Percentiles rank a stretch among this genome's conserved stretches.
phyloP scores from a whole-genome alignment of 1,140 invertebrate genomes.

The Caenorhabditis remanei region DNA sequence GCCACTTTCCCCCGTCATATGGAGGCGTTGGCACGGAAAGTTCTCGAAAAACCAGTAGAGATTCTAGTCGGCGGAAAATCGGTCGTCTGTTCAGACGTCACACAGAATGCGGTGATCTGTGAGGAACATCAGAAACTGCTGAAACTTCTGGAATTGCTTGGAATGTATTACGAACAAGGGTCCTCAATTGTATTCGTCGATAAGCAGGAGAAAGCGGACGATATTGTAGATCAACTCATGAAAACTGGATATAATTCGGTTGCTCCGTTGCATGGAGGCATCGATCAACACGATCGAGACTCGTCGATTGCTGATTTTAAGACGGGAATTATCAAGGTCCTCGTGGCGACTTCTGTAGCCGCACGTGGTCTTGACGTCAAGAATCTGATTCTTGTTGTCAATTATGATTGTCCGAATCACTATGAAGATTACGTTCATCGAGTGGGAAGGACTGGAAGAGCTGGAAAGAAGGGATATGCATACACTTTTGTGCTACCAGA shows the following conservation, averaged over 20 bases:
- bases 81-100: constrained; percentile 97
- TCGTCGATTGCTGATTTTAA: constrained; percentile 98
- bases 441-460: constrained; percentile 86
- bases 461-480: constrained; percentile 94
- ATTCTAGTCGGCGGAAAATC: constrained; percentile 90
- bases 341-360: constrained; percentile 94
- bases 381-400: constrained; percentile 95
- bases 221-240: constrained; percentile 93
- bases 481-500: constrained; percentile 97
- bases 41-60: constrained; percentile 94
- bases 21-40: constrained; percentile 94
- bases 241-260: constrained; percentile 91
- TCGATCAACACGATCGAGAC: constrained; percentile 98
- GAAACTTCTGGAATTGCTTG: constrained; percentile 94
- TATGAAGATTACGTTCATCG: constrained; percentile 99
- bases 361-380: constrained; percentile 97
- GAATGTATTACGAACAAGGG: constrained; percentile 92
- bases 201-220: constrained; percentile 96
- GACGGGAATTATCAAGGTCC: constrained; percentile 85
- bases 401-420: constrained; percentile 99
- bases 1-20: constrained; percentile 98
- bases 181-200: constrained; percentile 97
- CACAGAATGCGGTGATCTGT: constrained; percentile 91
- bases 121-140: constrained; percentile 95
- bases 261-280: constrained; percentile 96